A percentile compares a stretch with the other conserved stretches of the same genome.
phyloP scores from a whole-genome alignment of 2,888 invertebrate genomes.

The Euproctis similis region DNA sequence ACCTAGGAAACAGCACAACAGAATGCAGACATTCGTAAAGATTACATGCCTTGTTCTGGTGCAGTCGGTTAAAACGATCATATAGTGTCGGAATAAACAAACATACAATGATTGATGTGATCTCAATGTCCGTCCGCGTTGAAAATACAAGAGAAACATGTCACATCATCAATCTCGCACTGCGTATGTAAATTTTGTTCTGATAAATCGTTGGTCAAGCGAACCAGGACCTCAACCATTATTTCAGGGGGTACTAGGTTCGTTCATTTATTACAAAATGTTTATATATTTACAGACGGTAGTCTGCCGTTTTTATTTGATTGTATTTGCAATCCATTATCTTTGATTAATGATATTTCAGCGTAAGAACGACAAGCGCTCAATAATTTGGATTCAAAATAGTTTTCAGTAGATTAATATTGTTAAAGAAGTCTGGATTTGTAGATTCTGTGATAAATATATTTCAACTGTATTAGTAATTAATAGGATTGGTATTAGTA shows the following conservation, averaged over 20 bases:
- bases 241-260: conserved; percentile 21
- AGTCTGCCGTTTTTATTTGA: conserved; percentile 18
- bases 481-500: no score
- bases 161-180: conserved; percentile 51
- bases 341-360: background rate
- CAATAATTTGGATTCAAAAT: no score
- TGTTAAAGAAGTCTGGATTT: no score
- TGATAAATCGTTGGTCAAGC: conserved; percentile 59
- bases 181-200: conserved; percentile 57
- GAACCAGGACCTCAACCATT: conserved; percentile 28
- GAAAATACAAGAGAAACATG: conserved; percentile 38
- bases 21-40: no score
- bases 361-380: no score
- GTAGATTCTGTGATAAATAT: no score
- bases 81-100: conserved; percentile 18
- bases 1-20: no score
- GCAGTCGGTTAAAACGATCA: no score
- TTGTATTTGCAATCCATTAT: conserved; percentile 9
- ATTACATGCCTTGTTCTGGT: no score
- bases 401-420: no score
- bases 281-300: conserved; percentile 10
- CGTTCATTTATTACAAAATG: conserved; percentile 21
- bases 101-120: conserved; percentile 24
- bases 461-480: no score
- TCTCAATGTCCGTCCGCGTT: conserved; percentile 23